A percentile compares a stretch with the other conserved stretches of the same genome.
Conservation (phyloP, 2,888 invertebrate genomes). For the Dynastes grantii region DNA sequence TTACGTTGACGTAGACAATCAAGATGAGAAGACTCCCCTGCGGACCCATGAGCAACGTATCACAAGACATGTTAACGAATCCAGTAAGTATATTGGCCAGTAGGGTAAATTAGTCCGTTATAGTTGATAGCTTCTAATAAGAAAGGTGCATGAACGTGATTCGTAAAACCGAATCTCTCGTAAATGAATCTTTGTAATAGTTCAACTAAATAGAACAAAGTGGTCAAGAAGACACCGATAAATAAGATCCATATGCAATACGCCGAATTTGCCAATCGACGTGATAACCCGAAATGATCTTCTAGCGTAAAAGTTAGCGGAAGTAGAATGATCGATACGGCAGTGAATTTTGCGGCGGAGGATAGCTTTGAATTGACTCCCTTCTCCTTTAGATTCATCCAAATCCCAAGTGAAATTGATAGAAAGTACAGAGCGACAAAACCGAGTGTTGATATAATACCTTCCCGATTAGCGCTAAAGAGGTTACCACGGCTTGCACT, state of each 20-base stretch:
- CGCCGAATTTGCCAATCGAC: conserved; percentile 87
- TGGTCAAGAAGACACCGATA: conserved; percentile 74
- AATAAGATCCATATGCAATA: conserved; percentile 86
- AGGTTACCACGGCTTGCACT: conserved; percentile 74
- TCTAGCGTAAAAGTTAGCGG: conserved; percentile 71
- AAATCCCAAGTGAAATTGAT: conserved; percentile 78
- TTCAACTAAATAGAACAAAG: conserved; percentile 75
- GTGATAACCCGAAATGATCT: conserved; percentile 77
- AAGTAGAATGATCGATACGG: conserved; percentile 65
- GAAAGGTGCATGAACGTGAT: conserved; percentile 69
- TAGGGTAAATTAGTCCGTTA: conserved; percentile 86
- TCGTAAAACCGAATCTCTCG: conserved; percentile 55
- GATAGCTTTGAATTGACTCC: conserved; percentile 48
- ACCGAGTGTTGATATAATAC: conserved; percentile 88
- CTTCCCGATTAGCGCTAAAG: conserved; percentile 92
- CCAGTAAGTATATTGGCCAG: conserved; percentile 90
- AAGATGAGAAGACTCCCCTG: conserved; percentile 73
- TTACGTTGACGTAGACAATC: conserved; percentile 74
- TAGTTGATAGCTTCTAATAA: conserved; percentile 83
- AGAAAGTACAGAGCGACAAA: conserved; percentile 88
- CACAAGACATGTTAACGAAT: conserved; percentile 80
- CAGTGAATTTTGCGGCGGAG: conserved; percentile 50
- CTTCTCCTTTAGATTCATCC: conserved; percentile 60
- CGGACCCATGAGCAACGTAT: conserved; percentile 74
- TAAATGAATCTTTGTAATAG: conserved; percentile 66